Evolutionary conservation across 2,113 vertebrate genomes (phyloP).

Genomic region (Psephotus haematonotus): DNA sequence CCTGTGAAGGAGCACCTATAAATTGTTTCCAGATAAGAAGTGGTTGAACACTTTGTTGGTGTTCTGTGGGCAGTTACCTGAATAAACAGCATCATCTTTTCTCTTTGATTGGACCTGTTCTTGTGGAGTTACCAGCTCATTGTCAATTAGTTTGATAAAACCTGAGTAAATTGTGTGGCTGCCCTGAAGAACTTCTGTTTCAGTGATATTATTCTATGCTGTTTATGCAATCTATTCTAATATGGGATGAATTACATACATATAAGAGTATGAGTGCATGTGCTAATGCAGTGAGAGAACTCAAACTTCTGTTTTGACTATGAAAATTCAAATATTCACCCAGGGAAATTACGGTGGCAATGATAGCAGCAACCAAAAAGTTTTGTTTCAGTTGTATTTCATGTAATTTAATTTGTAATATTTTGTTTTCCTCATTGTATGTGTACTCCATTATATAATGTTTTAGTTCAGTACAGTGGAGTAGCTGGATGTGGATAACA

Average conservation of each 20-base stretch:
- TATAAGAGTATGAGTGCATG: not conserved
- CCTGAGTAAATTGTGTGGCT: not conserved
- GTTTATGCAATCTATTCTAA: not conserved
- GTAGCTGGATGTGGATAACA: not conserved
- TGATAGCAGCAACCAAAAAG: rapidly evolving
- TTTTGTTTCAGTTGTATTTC: not conserved
- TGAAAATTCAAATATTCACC: not conserved
- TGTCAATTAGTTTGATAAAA: not conserved
- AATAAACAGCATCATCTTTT: not conserved
- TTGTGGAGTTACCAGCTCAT: not conserved
- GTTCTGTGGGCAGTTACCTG: not conserved
- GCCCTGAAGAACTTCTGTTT: not conserved
- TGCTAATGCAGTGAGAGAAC: not conserved
- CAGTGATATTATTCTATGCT: not conserved
- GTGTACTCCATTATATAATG: not conserved
- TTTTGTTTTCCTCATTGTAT: not conserved
- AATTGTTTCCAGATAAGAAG: not conserved
- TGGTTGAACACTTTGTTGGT: not conserved
- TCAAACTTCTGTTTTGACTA: not conserved
- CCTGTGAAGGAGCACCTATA: not conserved
- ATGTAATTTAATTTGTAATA: not conserved
- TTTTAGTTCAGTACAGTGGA: not conserved
- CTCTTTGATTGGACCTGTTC: not conserved
- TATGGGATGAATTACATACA: not conserved
- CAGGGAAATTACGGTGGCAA: not conserved